These are phyloP conservation scores for Aleiodes testaceus DNA, from an alignment of 2,888 invertebrate species.

Conservation along the genomic window DNA sequence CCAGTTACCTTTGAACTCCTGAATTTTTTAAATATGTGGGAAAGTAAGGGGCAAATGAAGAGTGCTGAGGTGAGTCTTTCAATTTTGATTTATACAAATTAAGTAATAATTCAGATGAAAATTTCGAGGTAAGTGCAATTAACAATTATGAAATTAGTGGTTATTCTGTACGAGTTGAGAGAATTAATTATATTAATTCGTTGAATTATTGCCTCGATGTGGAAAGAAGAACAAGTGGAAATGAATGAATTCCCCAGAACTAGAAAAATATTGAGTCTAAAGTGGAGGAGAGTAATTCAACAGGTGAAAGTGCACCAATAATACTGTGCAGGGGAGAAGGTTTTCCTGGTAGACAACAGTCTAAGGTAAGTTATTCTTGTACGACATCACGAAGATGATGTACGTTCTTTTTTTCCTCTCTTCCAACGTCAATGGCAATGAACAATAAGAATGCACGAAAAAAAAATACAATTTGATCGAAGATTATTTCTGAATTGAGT, in stretches of 20 bases:
- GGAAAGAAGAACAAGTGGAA: constrained; percentile 1
- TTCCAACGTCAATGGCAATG: not conserved
- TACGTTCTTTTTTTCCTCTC: not conserved
- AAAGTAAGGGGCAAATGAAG: no score
- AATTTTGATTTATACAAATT: no score
- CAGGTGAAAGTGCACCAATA: constrained; percentile 12
- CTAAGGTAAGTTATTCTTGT: constrained; percentile 24
- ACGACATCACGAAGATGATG: not conserved
- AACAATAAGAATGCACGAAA: not conserved
- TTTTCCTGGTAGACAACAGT: not conserved
- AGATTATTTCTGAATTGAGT: no score
- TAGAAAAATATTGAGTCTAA: constrained; percentile 6
- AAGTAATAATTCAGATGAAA: no score
- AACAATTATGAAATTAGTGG: no score
- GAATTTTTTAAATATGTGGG: no score
- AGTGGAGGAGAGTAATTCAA: constrained; percentile 8
- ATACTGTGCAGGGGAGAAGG: constrained; percentile 3
- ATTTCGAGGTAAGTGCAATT: no score
- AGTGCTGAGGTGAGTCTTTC: no score
- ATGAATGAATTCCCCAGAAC: not conserved
- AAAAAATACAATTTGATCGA: no score
- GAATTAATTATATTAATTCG: no score
- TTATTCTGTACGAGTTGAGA: no score
- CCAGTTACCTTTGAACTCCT: no score
- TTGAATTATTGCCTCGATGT: not conserved